phyloP scores from a whole-genome alignment of 1,140 invertebrate species.

The Papilio glaucus region DNA sequence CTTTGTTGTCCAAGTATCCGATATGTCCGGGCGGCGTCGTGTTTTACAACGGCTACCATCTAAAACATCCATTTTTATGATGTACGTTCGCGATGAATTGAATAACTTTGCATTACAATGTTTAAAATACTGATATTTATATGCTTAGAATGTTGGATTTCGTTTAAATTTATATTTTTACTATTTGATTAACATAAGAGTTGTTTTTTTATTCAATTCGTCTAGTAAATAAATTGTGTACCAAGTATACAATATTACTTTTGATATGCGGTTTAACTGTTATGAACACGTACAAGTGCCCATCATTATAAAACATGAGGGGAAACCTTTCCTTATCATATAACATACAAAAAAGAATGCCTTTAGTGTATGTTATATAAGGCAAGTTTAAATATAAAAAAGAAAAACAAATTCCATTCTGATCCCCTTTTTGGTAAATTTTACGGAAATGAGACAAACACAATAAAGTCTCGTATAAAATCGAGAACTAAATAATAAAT shows the following conservation, averaged over 20 bases:
- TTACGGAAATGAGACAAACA: not conserved
- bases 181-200: not conserved
- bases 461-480: not conserved
- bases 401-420: not conserved
- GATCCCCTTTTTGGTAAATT: not conserved
- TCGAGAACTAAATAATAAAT: not conserved
- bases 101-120: not conserved
- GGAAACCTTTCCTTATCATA: no score
- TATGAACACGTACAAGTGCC: no score
- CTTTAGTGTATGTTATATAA: no score
- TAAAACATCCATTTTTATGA: conserved; percentile 25
- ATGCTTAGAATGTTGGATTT: not conserved
- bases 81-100: conserved; percentile 24
- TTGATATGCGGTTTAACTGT: no score
- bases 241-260: not conserved
- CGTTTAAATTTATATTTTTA: not conserved
- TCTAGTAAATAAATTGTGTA: not conserved
- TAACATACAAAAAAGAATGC: no score
- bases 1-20: conserved; percentile 38
- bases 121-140: not conserved
- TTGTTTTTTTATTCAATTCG: not conserved
- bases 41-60: conserved; percentile 24
- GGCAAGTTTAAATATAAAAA: no score
- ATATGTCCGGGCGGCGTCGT: conserved; percentile 36
- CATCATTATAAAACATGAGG: no score